Evolutionary conservation across 2,113 vertebrate genomes (phyloP), one percentile per base, ranked within the genome.

Genomic region (Cyrtonyx montezumae): DNA sequence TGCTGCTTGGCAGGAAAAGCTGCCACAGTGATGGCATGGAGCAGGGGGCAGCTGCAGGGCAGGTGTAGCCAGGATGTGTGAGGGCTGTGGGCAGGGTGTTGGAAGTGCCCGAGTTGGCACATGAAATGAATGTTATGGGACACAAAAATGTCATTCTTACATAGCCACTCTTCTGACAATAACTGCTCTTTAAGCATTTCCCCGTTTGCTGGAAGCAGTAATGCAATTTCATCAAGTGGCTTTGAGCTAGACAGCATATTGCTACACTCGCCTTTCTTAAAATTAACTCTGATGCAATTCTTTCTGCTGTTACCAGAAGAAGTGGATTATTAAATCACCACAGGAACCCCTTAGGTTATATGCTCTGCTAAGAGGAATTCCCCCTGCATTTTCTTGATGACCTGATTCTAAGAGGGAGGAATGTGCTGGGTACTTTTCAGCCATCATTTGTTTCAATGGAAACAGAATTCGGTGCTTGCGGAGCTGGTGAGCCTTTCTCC

Each of bases 281-380:
- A 88, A 85, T 68, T 65, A 79, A 66, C 30, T 74, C 49, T 67
- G 62, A n/a, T 28, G 56, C 0, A 2, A 48, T 79, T 83, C 40
- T 94, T 86, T 28, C 76, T 87, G 48, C 68, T 63, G 12, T 81
- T 81, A 94, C 65, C 70, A 80, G 58, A 91, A 86, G n/a, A 16
- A 43, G 67, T 42, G 73, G 80, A 56, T 86, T 78, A 51, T 80
- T 58, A 61, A 61, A 45, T 82, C 43, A 9, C 67, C 28, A 22
- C 13, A 76, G 74, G 75, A 78, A 82, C n/a, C 14, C 22, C 84
- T 53, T 75, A 59, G 58, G 37, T 76, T 76, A 55, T 65, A n/a
- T 83, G 85, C 71, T 92, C 61, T 78, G 61, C 68, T 77, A 55
- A 36, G 46, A 43, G 51, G 42, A 82, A 61, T 88, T 84, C 23